Percentiles rank a stretch among this genome's conserved stretches.
phyloP scores from a whole-genome alignment of 2,888 invertebrate genomes.

The Amphipyra tragopoginis region DNA sequence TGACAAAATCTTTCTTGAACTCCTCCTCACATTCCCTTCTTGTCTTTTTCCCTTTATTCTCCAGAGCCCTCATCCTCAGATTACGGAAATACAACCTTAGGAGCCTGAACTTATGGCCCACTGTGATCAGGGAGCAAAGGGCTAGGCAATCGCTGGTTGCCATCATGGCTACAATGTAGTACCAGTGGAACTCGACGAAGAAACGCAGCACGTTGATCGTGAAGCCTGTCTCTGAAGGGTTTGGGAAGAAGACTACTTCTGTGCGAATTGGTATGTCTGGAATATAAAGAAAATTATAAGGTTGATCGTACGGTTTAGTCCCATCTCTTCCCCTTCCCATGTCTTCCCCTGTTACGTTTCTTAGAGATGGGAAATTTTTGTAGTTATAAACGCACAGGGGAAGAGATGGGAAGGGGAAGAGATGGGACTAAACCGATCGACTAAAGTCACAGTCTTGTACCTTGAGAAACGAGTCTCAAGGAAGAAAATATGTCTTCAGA shows the following conservation, averaged over 20 bases:
- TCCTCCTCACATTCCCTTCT: slow-evolving; percentile 53
- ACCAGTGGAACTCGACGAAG: slow-evolving; percentile 73
- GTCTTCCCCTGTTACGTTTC: too few species aligned
- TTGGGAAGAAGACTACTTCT: slow-evolving; percentile 71
- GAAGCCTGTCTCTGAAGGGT: slow-evolving; percentile 57
- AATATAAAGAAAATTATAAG: background rate
- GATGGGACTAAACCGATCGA: too few species aligned
- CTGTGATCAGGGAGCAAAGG: slow-evolving; percentile 65
- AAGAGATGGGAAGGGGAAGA: too few species aligned
- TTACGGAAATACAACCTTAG: slow-evolving; percentile 67
- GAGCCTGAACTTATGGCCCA: slow-evolving; percentile 70
- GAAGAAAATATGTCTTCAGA: too few species aligned
- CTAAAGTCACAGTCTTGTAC: too few species aligned
- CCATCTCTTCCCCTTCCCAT: too few species aligned
- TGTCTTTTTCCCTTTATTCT: slow-evolving; percentile 49
- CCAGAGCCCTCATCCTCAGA: slow-evolving; percentile 56
- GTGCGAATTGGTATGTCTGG: slow-evolving; percentile 71
- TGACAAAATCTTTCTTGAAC: slow-evolving; percentile 66
- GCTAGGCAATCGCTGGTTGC: slow-evolving; percentile 66
- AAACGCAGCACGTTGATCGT: slow-evolving; percentile 65
- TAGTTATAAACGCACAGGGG: too few species aligned
- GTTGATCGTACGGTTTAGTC: too few species aligned
- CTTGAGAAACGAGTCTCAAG: too few species aligned
- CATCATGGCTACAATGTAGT: slow-evolving; percentile 71
- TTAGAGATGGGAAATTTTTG: too few species aligned